Evolutionary conservation across 1,140 invertebrate species (phyloP).

Genomic region (Leptonema lineaticorne): DNA sequence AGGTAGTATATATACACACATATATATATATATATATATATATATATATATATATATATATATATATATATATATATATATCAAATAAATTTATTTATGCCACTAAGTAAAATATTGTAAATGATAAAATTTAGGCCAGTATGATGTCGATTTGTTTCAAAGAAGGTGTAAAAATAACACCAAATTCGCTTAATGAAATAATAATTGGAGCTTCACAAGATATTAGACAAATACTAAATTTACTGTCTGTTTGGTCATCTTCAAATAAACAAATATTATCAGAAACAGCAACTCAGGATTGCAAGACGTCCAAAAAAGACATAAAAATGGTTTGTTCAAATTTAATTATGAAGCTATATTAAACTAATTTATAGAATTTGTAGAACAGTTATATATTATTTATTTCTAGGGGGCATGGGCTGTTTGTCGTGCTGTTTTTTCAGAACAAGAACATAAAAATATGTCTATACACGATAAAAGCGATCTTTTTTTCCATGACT

Average conservation of each 20-base stretch:
- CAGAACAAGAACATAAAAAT: constrained; percentile 73
- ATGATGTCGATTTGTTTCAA: constrained; percentile 91
- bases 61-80: too few relatives aligned
- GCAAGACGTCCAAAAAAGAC: constrained; percentile 72
- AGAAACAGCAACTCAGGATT: constrained; percentile 56
- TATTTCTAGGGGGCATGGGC: constrained; percentile 84
- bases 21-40: too few relatives aligned
- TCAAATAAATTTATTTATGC: too few relatives aligned
- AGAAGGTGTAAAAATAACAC: constrained; percentile 82
- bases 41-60: too few relatives aligned
- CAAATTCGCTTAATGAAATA: constrained; percentile 77
- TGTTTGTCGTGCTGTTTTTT: constrained; percentile 87
- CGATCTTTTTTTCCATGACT: constrained; percentile 96
- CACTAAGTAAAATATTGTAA: neutral
- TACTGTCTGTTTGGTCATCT: constrained; percentile 77
- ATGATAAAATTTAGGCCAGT: constrained; percentile 61
- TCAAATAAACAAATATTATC: constrained; percentile 57
- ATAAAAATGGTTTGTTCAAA: constrained; percentile 67
- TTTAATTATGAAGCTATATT: neutral
- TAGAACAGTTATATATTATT: neutral
- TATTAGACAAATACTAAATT: constrained; percentile 89
- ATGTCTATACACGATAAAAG: constrained; percentile 87
- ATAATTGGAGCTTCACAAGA: constrained; percentile 90
- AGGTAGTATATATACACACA: constrained; percentile 56
- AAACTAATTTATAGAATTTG: neutral